Percentiles rank a stretch among this genome's conserved stretches.
phyloP scores from a whole-genome alignment of 1,140 invertebrate genomes.

The Pseudomyrmex gracilis region DNA sequence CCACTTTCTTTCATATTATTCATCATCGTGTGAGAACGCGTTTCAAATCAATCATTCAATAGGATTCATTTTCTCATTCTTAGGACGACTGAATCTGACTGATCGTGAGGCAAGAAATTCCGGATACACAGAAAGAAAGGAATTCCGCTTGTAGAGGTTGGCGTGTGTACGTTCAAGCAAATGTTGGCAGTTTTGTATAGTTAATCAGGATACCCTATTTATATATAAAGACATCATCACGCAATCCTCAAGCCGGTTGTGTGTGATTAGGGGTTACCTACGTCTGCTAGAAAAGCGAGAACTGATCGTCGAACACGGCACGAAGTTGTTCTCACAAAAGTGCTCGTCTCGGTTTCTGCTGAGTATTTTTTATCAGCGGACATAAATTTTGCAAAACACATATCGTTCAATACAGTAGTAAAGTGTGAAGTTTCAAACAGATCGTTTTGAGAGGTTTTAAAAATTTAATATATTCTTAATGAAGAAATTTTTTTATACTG shows the following conservation, averaged over 20 bases:
- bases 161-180: constrained; percentile 72
- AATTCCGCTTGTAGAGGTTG: constrained; percentile 64
- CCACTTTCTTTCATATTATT: constrained; percentile 33
- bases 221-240: constrained; percentile 68
- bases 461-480: neutral
- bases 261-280: constrained; percentile 62
- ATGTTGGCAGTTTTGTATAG: constrained; percentile 78
- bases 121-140: neutral
- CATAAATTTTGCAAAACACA: neutral
- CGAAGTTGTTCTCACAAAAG: constrained; percentile 60
- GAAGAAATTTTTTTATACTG: neutral
- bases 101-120: constrained; percentile 50
- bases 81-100: constrained; percentile 26
- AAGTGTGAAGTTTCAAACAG: neutral
- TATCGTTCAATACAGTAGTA: neutral
- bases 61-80: constrained; percentile 39
- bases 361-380: constrained; percentile 20
- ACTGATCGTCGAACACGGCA: constrained; percentile 32
- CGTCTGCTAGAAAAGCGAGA: constrained; percentile 27
- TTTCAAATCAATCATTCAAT: constrained; percentile 5
- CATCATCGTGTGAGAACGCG: neutral
- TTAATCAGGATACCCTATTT: constrained; percentile 75
- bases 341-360: constrained; percentile 36
- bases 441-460: neutral
- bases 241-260: constrained; percentile 68